These are phyloP conservation scores for Plagodis dolabraria DNA, from an alignment of 2,888 invertebrate species.

Conservation along the genomic window DNA sequence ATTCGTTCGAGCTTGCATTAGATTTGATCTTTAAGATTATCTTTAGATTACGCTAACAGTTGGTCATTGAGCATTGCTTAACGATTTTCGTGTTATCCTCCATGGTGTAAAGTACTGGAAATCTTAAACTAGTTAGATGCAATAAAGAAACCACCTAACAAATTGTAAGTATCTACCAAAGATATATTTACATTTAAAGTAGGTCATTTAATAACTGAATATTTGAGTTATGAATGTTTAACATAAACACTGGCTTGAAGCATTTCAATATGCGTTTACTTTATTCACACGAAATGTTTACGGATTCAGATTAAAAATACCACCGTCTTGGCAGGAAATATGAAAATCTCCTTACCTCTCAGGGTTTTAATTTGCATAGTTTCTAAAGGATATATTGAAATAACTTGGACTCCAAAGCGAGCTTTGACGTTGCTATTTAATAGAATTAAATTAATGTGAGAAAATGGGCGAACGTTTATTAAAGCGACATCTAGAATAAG, in stretches of 20 bases:
- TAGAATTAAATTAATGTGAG: constrained; percentile 5
- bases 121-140: too few species aligned
- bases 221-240: not conserved
- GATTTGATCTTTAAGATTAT: too few species aligned
- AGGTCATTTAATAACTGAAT: too few species aligned
- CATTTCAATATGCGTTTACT: not conserved
- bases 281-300: constrained; percentile 17
- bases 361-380: constrained; percentile 17
- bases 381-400: constrained; percentile 20
- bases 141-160: too few species aligned
- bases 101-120: too few species aligned
- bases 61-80: too few species aligned
- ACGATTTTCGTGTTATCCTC: too few species aligned
- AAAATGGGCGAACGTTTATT: not conserved
- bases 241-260: not conserved
- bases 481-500: not conserved
- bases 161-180: too few species aligned
- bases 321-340: constrained; percentile 14
- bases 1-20: too few species aligned
- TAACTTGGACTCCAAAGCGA: constrained; percentile 6
- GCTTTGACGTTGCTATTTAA: constrained; percentile 14
- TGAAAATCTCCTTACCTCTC: constrained; percentile 11
- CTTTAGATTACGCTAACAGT: too few species aligned
- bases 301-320: constrained; percentile 20
- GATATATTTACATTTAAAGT: too few species aligned